Conservation (phyloP, 2,113 vertebrate genomes). For the Meleagris gallopavo region DNA sequence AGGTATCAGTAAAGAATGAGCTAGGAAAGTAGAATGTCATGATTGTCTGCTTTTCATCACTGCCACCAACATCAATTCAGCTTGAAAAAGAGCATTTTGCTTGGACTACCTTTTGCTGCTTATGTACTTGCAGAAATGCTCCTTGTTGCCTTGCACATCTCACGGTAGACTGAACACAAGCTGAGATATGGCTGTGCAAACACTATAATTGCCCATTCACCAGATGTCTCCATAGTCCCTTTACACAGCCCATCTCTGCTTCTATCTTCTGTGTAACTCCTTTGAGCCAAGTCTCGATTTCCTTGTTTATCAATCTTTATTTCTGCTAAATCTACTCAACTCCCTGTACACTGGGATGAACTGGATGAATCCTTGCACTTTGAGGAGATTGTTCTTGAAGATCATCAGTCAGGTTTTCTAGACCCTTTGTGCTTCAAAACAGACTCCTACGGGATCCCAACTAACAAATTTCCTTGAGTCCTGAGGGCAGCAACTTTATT, state of each 20-base stretch:
- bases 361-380: background rate
- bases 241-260: background rate
- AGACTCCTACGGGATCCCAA: background rate
- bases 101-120: background rate
- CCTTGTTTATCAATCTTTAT: background rate
- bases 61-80: background rate
- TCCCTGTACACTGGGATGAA: accelerated
- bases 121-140: background rate
- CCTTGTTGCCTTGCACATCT: background rate
- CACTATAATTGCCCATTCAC: background rate
- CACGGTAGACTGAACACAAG: background rate
- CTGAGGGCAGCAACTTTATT: background rate
- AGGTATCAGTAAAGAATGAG: background rate
- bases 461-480: background rate
- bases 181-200: background rate
- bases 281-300: background rate
- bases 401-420: background rate
- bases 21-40: background rate
- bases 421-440: background rate
- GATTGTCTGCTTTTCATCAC: background rate
- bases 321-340: background rate
- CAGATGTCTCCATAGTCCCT: background rate
- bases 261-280: background rate
- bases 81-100: too few species aligned
- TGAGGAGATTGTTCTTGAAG: background rate